Percentiles rank a stretch among this genome's conserved stretches.
These are phyloP conservation scores for Nannobrachium achirus DNA, from an alignment of 2,113 vertebrate species.

Conservation along the genomic window DNA sequence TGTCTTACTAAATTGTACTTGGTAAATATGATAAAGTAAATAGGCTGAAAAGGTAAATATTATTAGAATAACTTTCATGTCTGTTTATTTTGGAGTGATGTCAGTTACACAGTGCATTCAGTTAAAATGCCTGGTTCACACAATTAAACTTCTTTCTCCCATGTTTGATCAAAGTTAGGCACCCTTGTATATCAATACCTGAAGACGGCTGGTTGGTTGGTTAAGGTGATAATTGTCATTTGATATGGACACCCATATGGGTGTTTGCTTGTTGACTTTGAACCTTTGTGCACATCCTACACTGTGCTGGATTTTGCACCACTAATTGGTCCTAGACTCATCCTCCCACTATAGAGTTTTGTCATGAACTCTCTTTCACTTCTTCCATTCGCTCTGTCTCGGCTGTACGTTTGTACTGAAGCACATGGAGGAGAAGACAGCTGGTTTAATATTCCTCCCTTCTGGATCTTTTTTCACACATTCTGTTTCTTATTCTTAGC, in stretches of 20 bases:
- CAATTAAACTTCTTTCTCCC: too few species aligned
- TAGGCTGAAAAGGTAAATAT: too few species aligned
- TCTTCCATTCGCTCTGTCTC: conserved; percentile 29
- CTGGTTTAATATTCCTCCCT: conserved; percentile 31
- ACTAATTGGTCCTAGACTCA: neutral
- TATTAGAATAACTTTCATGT: too few species aligned
- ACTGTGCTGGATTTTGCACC: conserved; percentile 8
- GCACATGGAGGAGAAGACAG: conserved; percentile 3
- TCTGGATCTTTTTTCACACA: conserved; percentile 38
- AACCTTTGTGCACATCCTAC: neutral
- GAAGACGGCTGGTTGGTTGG: neutral
- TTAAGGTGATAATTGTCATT: conserved; percentile 2
- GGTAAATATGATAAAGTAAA: too few species aligned
- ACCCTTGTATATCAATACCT: too few species aligned
- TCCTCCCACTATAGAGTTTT: neutral
- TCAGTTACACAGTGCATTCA: too few species aligned
- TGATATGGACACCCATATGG: conserved; percentile 12
- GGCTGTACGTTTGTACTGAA: conserved; percentile 14
- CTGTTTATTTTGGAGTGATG: too few species aligned
- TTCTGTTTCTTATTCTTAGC: conserved; percentile 45
- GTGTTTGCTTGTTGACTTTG: neutral
- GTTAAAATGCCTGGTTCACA: too few species aligned
- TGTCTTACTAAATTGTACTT: too few species aligned
- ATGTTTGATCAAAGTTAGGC: too few species aligned
- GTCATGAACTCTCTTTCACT: conserved; percentile 25